Base-by-base conservation (phyloP, 2,888 invertebrate species). In the Tupiocoris notatus region DNA sequence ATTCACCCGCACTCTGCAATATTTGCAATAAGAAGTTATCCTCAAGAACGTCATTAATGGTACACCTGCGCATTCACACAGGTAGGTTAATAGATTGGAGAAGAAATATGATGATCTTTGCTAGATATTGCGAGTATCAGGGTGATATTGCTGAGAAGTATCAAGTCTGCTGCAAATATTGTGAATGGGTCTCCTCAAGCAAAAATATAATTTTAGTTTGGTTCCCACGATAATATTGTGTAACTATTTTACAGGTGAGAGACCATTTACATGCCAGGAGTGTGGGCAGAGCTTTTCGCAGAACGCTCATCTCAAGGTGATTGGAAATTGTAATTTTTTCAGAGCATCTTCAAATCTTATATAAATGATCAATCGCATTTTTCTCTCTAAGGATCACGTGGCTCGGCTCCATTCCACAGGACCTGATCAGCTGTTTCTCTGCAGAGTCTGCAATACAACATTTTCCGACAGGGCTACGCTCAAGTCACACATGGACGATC, bases 11-110 rank as follows among this genome's bases (percentile, higher is more conserved):
- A 23, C 65, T 77, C 1, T 80, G 79, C 64, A 77, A 80, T 56
- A 76, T 80, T 63, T 80, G 79, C 57, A 66, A 75, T 9, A 78
- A 79, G 62, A 70, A 77, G 62, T 64, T 80, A 24, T 78, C 77
- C 39, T 77, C 77, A 6, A 64, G 79, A 23, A 80, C 79, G 2
- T 78, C 78, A 54, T 76, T 80, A 16, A 80, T 80, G 79, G 79
- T 80, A 57, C 79, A 80, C 58, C 71, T 80, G 24, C 76, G 79
- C 39, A 79, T 80, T 25, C 79, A 80, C 58, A 79, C 78, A 17
- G 79, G 79, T 22, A 77, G n/a, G n/a, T n/a, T n/a, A n/a, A n/a
- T n/a, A n/a, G n/a, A n/a, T n/a, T n/a, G n/a, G n/a, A n/a, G n/a
- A n/a, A n/a, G n/a, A n/a, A n/a, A n/a, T n/a, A n/a, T n/a, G n/a